These are phyloP conservation scores for Microplitis demolitor DNA, from an alignment of 1,140 invertebrate genomes.

Conservation along the genomic window DNA sequence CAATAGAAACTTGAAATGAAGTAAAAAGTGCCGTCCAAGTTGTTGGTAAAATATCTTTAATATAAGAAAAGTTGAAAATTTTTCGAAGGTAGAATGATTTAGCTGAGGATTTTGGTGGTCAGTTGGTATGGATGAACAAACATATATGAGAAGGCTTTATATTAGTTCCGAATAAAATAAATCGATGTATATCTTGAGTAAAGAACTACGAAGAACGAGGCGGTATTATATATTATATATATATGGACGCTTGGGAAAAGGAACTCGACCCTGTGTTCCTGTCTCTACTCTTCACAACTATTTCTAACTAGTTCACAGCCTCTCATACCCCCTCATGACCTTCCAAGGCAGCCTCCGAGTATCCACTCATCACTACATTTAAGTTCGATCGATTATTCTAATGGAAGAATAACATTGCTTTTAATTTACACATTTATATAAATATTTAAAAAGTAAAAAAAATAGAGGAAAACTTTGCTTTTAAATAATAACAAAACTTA, in stretches of 20 bases:
- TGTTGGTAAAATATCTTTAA: background rate
- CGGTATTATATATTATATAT: background rate
- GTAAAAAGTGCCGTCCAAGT: background rate
- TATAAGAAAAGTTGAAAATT: background rate
- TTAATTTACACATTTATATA: background rate
- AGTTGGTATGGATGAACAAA: background rate
- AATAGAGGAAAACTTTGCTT: background rate
- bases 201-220: background rate
- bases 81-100: background rate
- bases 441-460: background rate
- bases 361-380: background rate
- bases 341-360: slow-evolving; percentile 37
- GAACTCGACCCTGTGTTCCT: slow-evolving; percentile 33
- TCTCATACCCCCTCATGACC: slow-evolving; percentile 38
- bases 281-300: slow-evolving; percentile 28
- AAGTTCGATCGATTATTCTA: background rate
- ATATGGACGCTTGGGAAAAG: slow-evolving; percentile 24
- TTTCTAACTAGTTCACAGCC: slow-evolving; percentile 41
- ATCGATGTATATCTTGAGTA: background rate
- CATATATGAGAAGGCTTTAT: background rate
- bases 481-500: background rate
- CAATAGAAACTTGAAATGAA: too few relatives aligned
- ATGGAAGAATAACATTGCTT: slow-evolving; percentile 1
- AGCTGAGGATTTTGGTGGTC: slow-evolving; percentile 7
- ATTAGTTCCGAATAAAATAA: too few relatives aligned